phyloP scores from a whole-genome alignment of 1,140 invertebrate species.

The Apolygus lucorum region DNA sequence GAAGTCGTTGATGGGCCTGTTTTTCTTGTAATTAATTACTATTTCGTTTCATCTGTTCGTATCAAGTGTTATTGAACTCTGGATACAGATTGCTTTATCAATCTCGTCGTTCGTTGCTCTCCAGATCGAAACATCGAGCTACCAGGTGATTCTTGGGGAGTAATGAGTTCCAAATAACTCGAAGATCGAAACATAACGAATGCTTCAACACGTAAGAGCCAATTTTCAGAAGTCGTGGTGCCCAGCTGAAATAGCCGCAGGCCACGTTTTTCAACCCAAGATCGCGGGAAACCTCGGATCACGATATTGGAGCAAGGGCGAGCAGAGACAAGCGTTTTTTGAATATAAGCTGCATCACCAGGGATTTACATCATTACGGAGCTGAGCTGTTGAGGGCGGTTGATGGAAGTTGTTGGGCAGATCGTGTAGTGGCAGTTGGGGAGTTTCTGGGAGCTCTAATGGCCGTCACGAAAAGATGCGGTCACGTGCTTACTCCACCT shows the following conservation, averaged over 20 bases:
- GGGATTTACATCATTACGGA: background rate
- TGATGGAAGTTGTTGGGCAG: background rate
- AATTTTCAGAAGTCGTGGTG: too few species aligned
- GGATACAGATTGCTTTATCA: too few species aligned
- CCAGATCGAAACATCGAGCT: too few species aligned
- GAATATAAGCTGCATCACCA: background rate
- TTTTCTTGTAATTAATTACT: too few species aligned
- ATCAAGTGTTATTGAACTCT: too few species aligned
- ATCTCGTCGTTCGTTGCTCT: too few species aligned
- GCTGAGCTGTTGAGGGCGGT: background rate
- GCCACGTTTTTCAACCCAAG: background rate
- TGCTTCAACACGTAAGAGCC: background rate
- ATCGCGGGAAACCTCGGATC: background rate
- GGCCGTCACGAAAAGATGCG: background rate
- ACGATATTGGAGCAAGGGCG: background rate
- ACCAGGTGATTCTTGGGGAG: too few species aligned
- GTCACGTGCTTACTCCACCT: background rate
- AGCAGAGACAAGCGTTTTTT: background rate
- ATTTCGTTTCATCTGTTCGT: too few species aligned
- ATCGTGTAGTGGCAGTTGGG: background rate
- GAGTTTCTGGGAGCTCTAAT: background rate
- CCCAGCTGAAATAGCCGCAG: background rate
- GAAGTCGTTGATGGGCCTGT: too few species aligned
- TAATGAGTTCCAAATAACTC: too few species aligned
- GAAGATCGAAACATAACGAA: background rate